phyloP scores from a whole-genome alignment of 2,888 invertebrate genomes.

The Hemithea aestivaria region DNA sequence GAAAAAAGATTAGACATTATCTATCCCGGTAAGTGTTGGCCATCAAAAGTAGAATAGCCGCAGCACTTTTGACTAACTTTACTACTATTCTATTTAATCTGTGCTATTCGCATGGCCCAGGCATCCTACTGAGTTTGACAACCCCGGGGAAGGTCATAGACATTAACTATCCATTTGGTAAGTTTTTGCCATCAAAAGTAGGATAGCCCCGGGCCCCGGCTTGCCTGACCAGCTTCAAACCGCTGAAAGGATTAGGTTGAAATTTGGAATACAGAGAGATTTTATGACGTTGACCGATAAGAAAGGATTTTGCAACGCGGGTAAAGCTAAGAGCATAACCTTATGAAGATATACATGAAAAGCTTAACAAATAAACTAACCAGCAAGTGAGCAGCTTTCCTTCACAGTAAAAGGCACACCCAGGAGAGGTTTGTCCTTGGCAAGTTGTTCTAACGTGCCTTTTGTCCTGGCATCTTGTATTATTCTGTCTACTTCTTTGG shows the following conservation, averaged over 20 bases:
- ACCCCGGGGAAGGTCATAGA: conserved; percentile 59
- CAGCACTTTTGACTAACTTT: conserved; percentile 80
- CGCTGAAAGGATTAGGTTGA: no score
- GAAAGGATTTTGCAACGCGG: no score
- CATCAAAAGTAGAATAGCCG: conserved; percentile 88
- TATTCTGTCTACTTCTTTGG: conserved; percentile 42
- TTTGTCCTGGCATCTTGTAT: conserved; percentile 55
- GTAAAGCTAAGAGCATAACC: no score
- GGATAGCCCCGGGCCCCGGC: conserved; percentile 92
- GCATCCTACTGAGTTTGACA: conserved; percentile 85
- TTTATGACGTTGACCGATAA: neutral
- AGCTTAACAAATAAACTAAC: conserved; percentile 54
- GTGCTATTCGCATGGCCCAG: conserved; percentile 60
- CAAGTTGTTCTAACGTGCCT: conserved; percentile 56
- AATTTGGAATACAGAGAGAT: neutral
- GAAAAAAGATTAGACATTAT: conserved; percentile 2
- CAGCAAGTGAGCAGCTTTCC: conserved; percentile 86
- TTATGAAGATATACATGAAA: no score
- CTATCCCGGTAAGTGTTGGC: conserved; percentile 86
- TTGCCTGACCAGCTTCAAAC: no score
- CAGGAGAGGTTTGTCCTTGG: conserved; percentile 81
- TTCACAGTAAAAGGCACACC: conserved; percentile 92
- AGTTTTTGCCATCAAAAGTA: conserved; percentile 90
- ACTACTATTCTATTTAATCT: conserved; percentile 82
- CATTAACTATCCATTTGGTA: no score